Percentiles rank a stretch among this genome's conserved stretches.
These are phyloP conservation scores for Dasypus novemcinctus DNA, from an alignment of 2,113 vertebrate species.

Conservation along the genomic window DNA sequence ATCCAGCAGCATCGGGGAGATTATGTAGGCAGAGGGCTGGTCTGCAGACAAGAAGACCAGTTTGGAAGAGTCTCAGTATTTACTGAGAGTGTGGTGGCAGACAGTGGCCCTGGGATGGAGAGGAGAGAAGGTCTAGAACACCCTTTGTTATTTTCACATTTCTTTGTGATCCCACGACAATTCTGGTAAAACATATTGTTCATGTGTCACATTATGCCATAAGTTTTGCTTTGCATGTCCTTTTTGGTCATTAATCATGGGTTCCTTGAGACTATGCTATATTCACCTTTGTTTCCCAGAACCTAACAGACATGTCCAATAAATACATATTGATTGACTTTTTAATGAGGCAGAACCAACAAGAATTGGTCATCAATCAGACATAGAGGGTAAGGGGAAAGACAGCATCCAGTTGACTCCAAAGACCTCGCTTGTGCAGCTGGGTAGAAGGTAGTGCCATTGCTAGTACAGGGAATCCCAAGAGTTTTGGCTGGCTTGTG, in stretches of 20 bases:
- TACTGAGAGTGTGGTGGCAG: neutral
- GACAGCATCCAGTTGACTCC: neutral
- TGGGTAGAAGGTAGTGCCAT: neutral
- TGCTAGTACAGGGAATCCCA: neutral
- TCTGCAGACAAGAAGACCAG: neutral
- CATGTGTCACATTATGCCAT: accelerated
- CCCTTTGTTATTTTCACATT: accelerated
- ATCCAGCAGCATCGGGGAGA: neutral
- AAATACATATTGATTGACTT: neutral
- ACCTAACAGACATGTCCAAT: constrained; percentile 39
- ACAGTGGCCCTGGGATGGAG: too few species aligned
- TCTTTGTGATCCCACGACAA: neutral
- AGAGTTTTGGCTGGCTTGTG: neutral
- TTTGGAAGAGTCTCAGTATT: neutral
- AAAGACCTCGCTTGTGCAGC: neutral
- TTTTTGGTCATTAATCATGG: neutral
- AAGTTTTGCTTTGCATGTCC: neutral
- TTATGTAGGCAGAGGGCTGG: neutral
- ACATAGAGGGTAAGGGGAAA: neutral
- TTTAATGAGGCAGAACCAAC: constrained; percentile 53
- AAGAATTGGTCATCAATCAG: neutral
- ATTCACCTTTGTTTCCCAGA: constrained; percentile 51
- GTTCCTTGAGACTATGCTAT: neutral
- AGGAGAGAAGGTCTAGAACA: neutral
- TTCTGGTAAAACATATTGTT: too few species aligned